These are phyloP conservation scores for Saccopteryx bilineata DNA, from an alignment of 2,113 vertebrate species.

Conservation along the genomic window DNA sequence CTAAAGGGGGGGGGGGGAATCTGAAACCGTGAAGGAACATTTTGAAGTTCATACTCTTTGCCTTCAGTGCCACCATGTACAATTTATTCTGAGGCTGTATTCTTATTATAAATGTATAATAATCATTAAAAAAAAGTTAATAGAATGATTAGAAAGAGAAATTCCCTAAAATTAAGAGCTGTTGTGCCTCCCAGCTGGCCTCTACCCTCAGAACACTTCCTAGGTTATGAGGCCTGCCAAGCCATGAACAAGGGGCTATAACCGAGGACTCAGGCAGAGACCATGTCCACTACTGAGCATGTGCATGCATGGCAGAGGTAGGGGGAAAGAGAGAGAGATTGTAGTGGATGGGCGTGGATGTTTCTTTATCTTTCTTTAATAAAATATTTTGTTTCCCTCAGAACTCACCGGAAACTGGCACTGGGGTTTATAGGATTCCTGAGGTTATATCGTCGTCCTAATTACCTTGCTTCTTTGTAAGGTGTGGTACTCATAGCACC, in stretches of 20 bases:
- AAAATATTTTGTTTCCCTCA: constrained; percentile 4
- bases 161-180: constrained; percentile 16
- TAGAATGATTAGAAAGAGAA: background rate
- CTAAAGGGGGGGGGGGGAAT: background rate
- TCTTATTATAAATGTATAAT: background rate
- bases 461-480: fast-evolving
- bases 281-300: background rate
- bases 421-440: background rate
- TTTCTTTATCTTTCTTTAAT: constrained; percentile 23
- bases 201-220: background rate
- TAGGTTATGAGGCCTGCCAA: background rate
- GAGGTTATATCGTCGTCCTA: fast-evolving
- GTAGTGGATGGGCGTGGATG: fast-evolving
- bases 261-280: background rate
- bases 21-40: background rate
- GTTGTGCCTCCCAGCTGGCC: background rate
- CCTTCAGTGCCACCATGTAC: background rate
- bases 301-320: fast-evolving
- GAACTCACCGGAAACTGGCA: background rate
- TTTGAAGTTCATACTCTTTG: background rate
- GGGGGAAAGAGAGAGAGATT: background rate
- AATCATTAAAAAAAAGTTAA: background rate
- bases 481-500: fast-evolving
- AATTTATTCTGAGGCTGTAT: background rate
- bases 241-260: background rate